Evolutionary conservation across 2,797 vertebrate species (phyloP).

Genomic region (Podarcis siculus): DNA sequence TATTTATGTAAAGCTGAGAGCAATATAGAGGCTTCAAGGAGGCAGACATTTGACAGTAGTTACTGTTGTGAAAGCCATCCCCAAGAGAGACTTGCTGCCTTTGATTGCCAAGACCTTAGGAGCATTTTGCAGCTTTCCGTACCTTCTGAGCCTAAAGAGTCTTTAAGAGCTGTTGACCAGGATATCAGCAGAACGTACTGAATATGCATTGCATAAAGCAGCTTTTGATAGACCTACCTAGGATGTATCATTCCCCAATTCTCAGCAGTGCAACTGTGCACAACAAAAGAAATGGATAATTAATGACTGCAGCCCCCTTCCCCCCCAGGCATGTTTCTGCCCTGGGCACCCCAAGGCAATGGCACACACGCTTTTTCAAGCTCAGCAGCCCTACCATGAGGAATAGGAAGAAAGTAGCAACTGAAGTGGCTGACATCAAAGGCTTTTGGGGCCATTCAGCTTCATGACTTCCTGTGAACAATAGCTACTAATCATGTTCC

Average conservation of each 20-base stretch:
- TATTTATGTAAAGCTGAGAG: conserved; percentile 43
- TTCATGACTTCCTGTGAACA: conserved; percentile 47
- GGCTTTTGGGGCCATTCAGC: conserved; percentile 24
- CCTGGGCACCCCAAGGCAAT: conserved; percentile 40
- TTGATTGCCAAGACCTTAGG: conserved; percentile 44
- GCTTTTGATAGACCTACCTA: conserved; percentile 58
- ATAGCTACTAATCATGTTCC: conserved; percentile 46
- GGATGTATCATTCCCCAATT: conserved; percentile 52
- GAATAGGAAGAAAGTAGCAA: conserved; percentile 18
- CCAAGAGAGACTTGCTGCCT: conserved; percentile 27
- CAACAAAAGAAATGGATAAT: conserved; percentile 59
- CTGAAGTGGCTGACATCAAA: conserved; percentile 32
- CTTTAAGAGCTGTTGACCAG: conserved; percentile 45
- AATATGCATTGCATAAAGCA: conserved; percentile 53
- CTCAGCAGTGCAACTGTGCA: conserved; percentile 44
- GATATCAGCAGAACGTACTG: conserved; percentile 56
- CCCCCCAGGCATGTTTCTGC: conserved; percentile 20
- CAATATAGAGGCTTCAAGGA: conserved; percentile 49
- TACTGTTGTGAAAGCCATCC: conserved; percentile 50
- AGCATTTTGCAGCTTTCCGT: conserved; percentile 42
- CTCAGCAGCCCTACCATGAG: not conserved
- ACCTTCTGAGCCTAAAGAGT: conserved; percentile 37
- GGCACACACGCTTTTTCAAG: not conserved
- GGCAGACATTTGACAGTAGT: conserved; percentile 46
- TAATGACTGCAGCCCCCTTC: conserved; percentile 47